Conservation (phyloP, 2,888 invertebrate genomes). For the Sesamia inferens region DNA sequence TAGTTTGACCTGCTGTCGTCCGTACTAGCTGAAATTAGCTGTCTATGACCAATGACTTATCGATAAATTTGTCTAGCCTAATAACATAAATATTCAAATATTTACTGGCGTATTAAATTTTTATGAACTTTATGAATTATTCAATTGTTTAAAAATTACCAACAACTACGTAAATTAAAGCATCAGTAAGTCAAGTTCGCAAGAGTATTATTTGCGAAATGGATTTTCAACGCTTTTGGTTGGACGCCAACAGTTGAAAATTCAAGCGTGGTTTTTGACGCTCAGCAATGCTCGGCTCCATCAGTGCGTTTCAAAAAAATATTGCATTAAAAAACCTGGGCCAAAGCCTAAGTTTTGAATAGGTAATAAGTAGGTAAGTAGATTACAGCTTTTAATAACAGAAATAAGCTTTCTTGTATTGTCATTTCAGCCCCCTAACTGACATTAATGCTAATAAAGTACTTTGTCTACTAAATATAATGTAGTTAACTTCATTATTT, state of each 20-base stretch:
- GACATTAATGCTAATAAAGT: neutral
- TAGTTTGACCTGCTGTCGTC: too few species aligned
- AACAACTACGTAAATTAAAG: neutral
- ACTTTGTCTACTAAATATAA: neutral
- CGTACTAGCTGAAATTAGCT: neutral
- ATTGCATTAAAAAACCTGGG: too few species aligned
- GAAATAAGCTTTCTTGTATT: neutral
- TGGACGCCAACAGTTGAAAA: too few species aligned
- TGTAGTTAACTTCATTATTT: neutral
- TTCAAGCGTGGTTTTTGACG: too few species aligned
- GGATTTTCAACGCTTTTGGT: too few species aligned
- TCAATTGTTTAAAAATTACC: slow-evolving; percentile 5
- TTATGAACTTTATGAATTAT: slow-evolving; percentile 27
- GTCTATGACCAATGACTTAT: slow-evolving; percentile 1
- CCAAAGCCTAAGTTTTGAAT: neutral
- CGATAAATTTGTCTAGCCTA: slow-evolving; percentile 2
- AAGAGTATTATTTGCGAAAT: too few species aligned
- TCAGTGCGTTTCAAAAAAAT: too few species aligned
- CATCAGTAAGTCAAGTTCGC: too few species aligned
- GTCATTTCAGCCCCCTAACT: neutral
- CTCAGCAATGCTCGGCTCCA: too few species aligned
- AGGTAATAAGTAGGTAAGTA: neutral
- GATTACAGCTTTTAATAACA: neutral
- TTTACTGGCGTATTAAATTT: slow-evolving; percentile 6
- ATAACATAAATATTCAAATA: neutral